phyloP scores from a whole-genome alignment of 2,888 invertebrate species.

The Sinopyrophorus schimmeli region DNA sequence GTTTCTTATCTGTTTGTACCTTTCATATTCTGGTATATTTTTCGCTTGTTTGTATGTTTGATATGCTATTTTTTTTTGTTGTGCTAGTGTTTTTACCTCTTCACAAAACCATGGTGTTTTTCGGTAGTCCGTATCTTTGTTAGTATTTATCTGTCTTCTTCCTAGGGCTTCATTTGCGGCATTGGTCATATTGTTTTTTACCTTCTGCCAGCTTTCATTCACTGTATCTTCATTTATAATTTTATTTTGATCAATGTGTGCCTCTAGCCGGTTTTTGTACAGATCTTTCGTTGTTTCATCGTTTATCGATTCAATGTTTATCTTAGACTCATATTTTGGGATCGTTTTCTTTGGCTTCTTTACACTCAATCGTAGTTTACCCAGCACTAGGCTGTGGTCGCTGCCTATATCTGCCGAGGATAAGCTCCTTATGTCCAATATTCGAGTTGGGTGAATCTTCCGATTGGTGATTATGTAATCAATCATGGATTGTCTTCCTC shows the following conservation, averaged over 20 bases:
- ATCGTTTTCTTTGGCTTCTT: too few relatives aligned
- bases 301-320: too few relatives aligned
- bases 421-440: slow-evolving; percentile 2
- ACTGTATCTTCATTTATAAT: too few relatives aligned
- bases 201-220: not conserved
- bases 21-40: not conserved
- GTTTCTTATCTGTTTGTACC: not conserved
- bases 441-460: not conserved
- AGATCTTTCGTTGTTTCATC: too few relatives aligned
- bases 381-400: slow-evolving; percentile 2
- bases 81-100: slow-evolving; percentile 2
- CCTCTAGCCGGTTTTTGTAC: too few relatives aligned
- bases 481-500: slow-evolving; percentile 4
- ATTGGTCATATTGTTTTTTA: slow-evolving; percentile 1
- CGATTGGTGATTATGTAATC: slow-evolving; percentile 4
- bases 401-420: slow-evolving; percentile 4
- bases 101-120: slow-evolving; percentile 1
- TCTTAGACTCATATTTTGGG: too few relatives aligned
- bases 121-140: not conserved
- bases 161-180: slow-evolving; percentile 3
- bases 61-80: not conserved
- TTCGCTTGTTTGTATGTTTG: not conserved
- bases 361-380: not conserved
- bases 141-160: not conserved
- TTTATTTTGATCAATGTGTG: too few relatives aligned